Conservation (phyloP, 2,113 vertebrate species). For the Protobothrops mucrosquamatus region DNA sequence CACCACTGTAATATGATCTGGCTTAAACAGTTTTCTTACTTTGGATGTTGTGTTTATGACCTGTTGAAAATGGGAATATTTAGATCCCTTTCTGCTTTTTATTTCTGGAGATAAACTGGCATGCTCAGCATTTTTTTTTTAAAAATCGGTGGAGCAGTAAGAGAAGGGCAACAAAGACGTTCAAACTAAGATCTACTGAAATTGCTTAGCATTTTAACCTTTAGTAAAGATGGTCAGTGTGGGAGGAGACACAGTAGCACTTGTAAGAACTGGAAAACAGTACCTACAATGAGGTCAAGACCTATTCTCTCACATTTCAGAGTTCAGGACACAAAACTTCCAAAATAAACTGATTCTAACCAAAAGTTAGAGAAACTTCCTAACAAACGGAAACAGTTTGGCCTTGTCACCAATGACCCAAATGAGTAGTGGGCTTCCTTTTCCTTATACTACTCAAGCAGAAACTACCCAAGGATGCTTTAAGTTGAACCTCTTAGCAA, state of each 20-base stretch:
- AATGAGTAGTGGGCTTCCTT: background rate
- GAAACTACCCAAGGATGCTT: background rate
- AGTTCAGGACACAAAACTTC: background rate
- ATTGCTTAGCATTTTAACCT: background rate
- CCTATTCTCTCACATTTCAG: background rate
- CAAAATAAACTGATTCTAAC: background rate
- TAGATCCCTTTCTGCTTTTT: background rate
- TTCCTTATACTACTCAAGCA: background rate
- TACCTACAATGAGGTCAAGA: background rate
- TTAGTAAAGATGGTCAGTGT: background rate
- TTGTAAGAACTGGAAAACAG: background rate
- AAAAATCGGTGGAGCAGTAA: background rate
- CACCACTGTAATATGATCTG: background rate
- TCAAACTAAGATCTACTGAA: background rate
- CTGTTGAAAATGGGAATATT: background rate
- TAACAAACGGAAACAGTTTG: background rate
- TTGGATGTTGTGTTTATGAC: background rate
- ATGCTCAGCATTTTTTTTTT: background rate
- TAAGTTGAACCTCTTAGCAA: background rate
- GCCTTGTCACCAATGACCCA: background rate
- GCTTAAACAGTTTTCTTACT: background rate
- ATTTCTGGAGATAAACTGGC: background rate
- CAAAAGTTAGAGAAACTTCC: background rate
- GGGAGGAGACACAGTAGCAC: background rate
- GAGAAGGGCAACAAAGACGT: background rate